Base-by-base conservation (phyloP, 2,797 vertebrate genomes). In the Sphaeramia orbicularis region DNA sequence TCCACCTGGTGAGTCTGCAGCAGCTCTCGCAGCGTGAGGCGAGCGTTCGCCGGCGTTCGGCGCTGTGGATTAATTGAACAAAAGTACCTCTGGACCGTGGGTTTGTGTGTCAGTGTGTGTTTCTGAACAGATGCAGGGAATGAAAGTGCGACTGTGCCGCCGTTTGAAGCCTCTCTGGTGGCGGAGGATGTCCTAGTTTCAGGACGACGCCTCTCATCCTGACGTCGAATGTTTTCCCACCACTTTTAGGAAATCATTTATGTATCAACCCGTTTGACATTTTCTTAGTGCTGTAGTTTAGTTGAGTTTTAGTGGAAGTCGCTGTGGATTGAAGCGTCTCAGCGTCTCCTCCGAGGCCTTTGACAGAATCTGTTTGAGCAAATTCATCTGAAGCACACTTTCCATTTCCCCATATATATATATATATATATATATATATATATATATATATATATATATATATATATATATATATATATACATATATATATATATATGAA, bases 61-160 rank as follows among this genome's bases (percentile, higher is more conserved):
- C 27, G 35, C 42, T 15, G 52, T 24, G 36, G 71, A 85, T 86
- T 86, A 77, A 85, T 88, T 73, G 64, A 65, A 84, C 68, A 77
- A 83, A 86, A 65, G 65, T 78, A 58, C 60, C 60, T 38, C 52
- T 80, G 81, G 67, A 71, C 37, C 74, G 47, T 63, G 18, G 21
- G 49, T 37, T 5, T 42, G 56, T 57, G 63, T 68, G 54, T 24
- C 60, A 81, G 66, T 47, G 47, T 52, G 43, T 49, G 71, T 53
- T 69, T 58, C 16, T 19, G 73, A 81, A 76, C 77, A 83, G 81
- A 86, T 67, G 85, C 69, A 73, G 21, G 21, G 48, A 55, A 53
- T 12, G 13, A 11, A 19, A 47, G 37, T 54, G 54, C 35, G 30
- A 37, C 63, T 3, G 30, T 71, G 75, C 43, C 6, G 40, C 32